Conservation (phyloP, 64 coral and sea anemone species). For the Trachythela sp. region DNA sequence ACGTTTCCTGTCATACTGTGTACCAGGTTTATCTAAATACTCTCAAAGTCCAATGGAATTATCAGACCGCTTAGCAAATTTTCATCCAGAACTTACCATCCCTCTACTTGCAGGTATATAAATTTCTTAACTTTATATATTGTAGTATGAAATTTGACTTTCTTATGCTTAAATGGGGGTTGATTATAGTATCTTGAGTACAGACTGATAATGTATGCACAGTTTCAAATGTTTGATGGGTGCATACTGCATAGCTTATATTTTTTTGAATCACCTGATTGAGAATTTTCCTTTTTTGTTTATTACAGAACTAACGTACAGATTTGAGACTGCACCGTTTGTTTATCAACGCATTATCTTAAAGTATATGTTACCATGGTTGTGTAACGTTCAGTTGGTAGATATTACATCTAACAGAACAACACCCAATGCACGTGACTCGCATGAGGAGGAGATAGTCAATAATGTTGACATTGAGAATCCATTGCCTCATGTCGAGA, state of each 20-base stretch:
- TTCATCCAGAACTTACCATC: conserved; percentile 91
- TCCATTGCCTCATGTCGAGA: conserved; percentile 58
- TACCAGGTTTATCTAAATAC: conserved; percentile 79
- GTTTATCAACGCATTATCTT: conserved; percentile 79
- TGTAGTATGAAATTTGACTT: too few relatives aligned
- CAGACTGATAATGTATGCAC: too few relatives aligned
- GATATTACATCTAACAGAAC: conserved; percentile 60
- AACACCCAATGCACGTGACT: conserved; percentile 36
- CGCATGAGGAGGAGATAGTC: conserved; percentile 44
- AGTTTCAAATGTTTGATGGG: too few relatives aligned
- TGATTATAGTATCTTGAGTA: too few relatives aligned
- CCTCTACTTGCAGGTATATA: conserved; percentile 87
- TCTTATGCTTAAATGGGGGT: too few relatives aligned
- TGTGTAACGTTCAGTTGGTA: conserved; percentile 84
- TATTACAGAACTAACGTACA: conserved; percentile 74
- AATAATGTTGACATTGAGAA: conserved; percentile 30
- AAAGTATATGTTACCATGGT: conserved; percentile 90
- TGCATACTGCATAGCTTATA: background rate
- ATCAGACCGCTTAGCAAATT: conserved; percentile 67
- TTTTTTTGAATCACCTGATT: background rate
- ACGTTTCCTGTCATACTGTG: conserved; percentile 80
- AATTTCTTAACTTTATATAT: background rate
- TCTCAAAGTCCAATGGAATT: conserved; percentile 81
- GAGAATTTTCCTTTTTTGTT: background rate
- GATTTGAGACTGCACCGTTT: conserved; percentile 74